Evolutionary conservation across 2,797 vertebrate genomes (phyloP).

Genomic region (Alfaro cultratus): DNA sequence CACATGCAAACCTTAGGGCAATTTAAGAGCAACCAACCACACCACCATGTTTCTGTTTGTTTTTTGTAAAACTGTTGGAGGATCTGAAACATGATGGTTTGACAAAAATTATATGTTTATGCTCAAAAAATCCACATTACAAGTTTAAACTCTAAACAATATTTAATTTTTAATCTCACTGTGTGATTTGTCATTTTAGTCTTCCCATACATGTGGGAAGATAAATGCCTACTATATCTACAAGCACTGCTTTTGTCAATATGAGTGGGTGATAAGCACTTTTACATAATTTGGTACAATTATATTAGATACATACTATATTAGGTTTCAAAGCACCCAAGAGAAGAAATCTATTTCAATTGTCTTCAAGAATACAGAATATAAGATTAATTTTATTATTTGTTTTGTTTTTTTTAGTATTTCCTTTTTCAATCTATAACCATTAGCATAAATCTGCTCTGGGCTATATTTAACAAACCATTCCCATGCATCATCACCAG

Average conservation of each 20-base stretch:
- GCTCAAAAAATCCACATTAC: neutral
- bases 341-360: constrained; percentile 34
- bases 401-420: constrained; percentile 33
- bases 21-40: neutral
- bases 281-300: neutral
- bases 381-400: constrained; percentile 37
- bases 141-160: neutral
- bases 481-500: constrained; percentile 38
- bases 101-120: neutral
- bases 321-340: constrained; percentile 26
- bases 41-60: neutral
- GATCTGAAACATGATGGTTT: neutral
- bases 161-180: too few species aligned
- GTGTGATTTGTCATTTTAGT: neutral
- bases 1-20: neutral
- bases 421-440: constrained; percentile 24
- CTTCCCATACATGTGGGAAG: neutral
- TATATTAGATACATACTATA: constrained; percentile 21
- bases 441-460: constrained; percentile 48
- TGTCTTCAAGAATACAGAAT: constrained; percentile 31
- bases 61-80: neutral
- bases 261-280: neutral
- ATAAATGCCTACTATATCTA: neutral
- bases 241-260: neutral
- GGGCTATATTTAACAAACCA: constrained; percentile 38